These are phyloP conservation scores for Dendrocincla fuliginosa DNA, from an alignment of 2,797 vertebrate genomes.

Conservation along the genomic window DNA sequence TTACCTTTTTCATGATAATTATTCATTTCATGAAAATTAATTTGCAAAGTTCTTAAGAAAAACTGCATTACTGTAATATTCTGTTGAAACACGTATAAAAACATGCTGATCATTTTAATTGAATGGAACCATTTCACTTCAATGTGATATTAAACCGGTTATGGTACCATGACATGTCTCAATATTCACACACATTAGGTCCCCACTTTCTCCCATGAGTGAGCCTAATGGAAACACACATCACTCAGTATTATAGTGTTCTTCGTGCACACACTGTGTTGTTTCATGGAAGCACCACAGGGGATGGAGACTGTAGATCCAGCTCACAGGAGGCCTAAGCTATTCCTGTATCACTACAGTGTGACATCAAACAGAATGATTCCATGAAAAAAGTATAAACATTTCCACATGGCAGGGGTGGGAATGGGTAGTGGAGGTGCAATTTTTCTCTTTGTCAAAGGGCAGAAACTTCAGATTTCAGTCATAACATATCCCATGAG, in stretches of 20 bases:
- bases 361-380: neutral
- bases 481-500: neutral
- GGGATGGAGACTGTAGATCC: neutral
- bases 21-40: neutral
- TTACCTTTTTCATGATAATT: neutral
- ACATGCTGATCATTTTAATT: neutral
- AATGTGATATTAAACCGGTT: fast-evolving
- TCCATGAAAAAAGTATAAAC: neutral
- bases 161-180: neutral
- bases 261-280: neutral
- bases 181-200: neutral
- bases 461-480: neutral
- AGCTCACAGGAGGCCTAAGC: neutral
- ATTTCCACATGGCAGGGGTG: neutral
- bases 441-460: neutral
- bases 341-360: neutral
- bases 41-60: neutral
- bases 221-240: neutral
- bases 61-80: neutral
- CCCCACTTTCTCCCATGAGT: neutral
- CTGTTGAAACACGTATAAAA: neutral
- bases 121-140: neutral
- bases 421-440: no score
- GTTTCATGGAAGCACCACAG: neutral
- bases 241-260: neutral